Percentiles rank a stretch among this genome's conserved stretches.
These are phyloP conservation scores for Rachycentron canadum DNA, from an alignment of 2,797 vertebrate genomes.

Conservation along the genomic window DNA sequence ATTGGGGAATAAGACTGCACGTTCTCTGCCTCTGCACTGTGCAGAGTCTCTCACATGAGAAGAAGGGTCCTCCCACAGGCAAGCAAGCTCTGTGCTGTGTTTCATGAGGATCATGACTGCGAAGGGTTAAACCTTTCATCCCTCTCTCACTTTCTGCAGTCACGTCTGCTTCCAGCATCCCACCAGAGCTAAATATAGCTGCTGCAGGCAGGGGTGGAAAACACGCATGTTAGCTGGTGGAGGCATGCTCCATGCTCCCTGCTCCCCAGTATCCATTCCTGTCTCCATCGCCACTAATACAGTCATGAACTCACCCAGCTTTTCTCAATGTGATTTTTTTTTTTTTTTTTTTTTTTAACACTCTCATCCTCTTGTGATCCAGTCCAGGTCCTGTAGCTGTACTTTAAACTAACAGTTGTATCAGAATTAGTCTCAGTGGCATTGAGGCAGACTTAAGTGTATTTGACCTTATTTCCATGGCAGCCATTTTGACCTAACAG, in stretches of 20 bases:
- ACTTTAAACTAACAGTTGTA: background rate
- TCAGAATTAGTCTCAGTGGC: slow-evolving; percentile 16
- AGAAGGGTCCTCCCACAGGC: background rate
- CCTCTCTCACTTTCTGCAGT: slow-evolving; percentile 70
- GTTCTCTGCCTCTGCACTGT: background rate
- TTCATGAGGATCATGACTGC: slow-evolving; percentile 25
- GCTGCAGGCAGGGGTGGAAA: slow-evolving; percentile 68
- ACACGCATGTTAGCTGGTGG: slow-evolving; percentile 63
- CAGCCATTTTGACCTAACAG: slow-evolving; percentile 58
- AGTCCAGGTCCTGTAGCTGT: background rate
- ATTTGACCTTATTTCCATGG: slow-evolving; percentile 59
- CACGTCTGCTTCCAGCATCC: slow-evolving; percentile 69
- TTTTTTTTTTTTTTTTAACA: too few species aligned
- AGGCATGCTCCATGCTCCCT: slow-evolving; percentile 52
- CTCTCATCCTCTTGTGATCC: background rate
- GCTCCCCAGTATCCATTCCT: slow-evolving; percentile 41
- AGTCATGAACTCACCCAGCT: slow-evolving; percentile 7
- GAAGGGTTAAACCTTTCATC: slow-evolving; percentile 72
- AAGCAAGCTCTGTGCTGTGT: slow-evolving; percentile 10
- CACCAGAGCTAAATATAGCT: slow-evolving; percentile 82
- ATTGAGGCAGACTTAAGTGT: slow-evolving; percentile 10
- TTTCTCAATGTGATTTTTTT: background rate
- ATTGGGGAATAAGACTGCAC: background rate
- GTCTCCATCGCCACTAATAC: slow-evolving; percentile 40
- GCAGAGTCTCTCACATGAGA: slow-evolving; percentile 11